phyloP scores from a whole-genome alignment of 2,113 vertebrate genomes.

The Sander vitreus region DNA sequence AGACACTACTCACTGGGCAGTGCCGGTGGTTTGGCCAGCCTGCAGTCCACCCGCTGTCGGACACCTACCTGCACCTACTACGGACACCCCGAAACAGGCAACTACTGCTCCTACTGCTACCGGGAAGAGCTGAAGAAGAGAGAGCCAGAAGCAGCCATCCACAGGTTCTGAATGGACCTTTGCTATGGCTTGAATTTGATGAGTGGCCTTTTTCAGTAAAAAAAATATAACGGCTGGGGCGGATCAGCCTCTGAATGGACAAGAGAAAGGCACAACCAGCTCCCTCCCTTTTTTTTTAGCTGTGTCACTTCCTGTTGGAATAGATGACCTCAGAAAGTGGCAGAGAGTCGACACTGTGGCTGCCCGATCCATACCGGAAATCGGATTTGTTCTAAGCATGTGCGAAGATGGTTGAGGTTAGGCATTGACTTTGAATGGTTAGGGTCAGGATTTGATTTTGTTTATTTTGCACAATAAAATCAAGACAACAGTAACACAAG shows the following conservation, averaged over 20 bases:
- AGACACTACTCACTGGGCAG: conserved; percentile 86
- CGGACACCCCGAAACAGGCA: conserved; percentile 93
- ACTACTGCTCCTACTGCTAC: conserved; percentile 98
- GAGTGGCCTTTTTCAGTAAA: conserved; percentile 65
- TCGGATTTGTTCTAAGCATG: too few species aligned
- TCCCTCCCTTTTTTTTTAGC: conserved; percentile 29
- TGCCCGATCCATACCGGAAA: too few species aligned
- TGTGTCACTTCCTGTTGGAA: conserved; percentile 54
- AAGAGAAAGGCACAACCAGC: conserved; percentile 27
- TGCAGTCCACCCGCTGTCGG: conserved; percentile 92
- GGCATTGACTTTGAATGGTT: too few species aligned
- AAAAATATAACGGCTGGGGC: neutral
- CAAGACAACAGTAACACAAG: too few species aligned
- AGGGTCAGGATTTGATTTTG: too few species aligned
- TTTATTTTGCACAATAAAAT: too few species aligned
- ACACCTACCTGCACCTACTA: conserved; percentile 94
- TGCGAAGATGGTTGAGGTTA: too few species aligned
- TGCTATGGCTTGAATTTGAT: conserved; percentile 20
- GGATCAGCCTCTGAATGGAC: conserved; percentile 28
- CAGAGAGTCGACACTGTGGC: neutral
- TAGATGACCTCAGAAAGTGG: conserved; percentile 20
- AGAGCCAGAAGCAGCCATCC: conserved; percentile 86
- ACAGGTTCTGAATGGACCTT: conserved; percentile 88
- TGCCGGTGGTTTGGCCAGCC: conserved; percentile 72
- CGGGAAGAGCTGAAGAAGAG: conserved; percentile 90